Base-by-base conservation (phyloP, 2,888 invertebrate species). In the Euzophera pinguis region DNA sequence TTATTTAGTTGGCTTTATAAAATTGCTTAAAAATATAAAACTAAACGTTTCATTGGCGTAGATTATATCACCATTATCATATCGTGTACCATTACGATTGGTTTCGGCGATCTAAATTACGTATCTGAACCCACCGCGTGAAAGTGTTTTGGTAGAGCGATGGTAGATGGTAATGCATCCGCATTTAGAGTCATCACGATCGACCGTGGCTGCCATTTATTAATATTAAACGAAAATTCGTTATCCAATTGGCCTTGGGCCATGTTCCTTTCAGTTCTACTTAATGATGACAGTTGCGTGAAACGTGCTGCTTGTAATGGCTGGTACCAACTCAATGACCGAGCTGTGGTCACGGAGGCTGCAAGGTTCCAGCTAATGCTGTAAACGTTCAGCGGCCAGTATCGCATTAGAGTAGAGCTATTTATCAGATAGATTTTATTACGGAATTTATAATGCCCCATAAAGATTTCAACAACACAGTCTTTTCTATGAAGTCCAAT, bases 171-270 rank as follows among this genome's bases (percentile, higher is more conserved):
- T 65, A 71, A 72, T 77, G 78, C 79, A 81, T 84, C 81, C 80
- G 81, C 75, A 69, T 79, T 72, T 70, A 76, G 73, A 70, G 51
- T 42, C 51, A 75, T 81, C 84, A 86, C 84, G 83, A 84, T 79
- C 78, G 73, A 69, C 81, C 78, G 73, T 80, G 80, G 75, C 76
- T 78, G 80, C 78, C 78, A 81, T 83, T 85, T 85, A 86, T 85
- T 84, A 85, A 86, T 84, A 86, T 83, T 82, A 83, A 86, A 86
- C 81, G 83, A 88, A 90, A 89, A 88, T 89, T 86, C 86, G 87
- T 87, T 87, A 88, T 88, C 80, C 84, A 83, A 77, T 72, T 82
- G 81, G 86, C 90, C 89, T 89, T 86, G 87, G 80, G 70, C 73
- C 64, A 62, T 69, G 84, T 79, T 84, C 87, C 88, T 89, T 89